These are phyloP conservation scores for Creontiades dilutus DNA, from an alignment of 2,888 invertebrate genomes.

Conservation along the genomic window DNA sequence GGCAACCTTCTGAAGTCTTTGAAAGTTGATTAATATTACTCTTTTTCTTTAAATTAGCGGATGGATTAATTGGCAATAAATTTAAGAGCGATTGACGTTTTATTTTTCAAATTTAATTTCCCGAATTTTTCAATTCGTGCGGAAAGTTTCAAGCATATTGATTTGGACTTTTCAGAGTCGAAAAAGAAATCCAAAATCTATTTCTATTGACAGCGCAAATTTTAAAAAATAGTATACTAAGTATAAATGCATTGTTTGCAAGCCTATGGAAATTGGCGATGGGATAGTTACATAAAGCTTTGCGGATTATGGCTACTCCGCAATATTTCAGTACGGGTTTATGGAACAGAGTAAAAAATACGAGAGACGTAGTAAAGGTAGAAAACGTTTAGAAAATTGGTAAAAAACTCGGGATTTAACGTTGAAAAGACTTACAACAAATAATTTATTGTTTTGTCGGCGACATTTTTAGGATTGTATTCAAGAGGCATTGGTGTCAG, in stretches of 20 bases:
- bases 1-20: conserved; percentile 50
- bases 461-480: not conserved
- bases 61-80: not conserved
- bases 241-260: conserved; percentile 34
- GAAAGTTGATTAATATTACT: conserved; percentile 24
- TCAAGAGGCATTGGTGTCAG: not conserved
- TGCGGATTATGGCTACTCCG: not conserved
- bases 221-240: not conserved
- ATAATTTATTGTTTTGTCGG: conserved; percentile 17
- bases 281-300: not conserved
- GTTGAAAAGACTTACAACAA: not conserved
- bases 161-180: not conserved
- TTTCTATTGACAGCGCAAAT: not conserved
- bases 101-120: no score
- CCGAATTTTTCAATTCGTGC: no score
- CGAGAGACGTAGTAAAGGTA: not conserved
- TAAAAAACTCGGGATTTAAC: not conserved
- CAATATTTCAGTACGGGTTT: not conserved
- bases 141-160: no score
- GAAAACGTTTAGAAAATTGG: not conserved
- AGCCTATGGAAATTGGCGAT: not conserved
- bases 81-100: not conserved
- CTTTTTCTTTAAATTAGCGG: conserved; percentile 13
- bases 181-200: not conserved
- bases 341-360: not conserved